These are phyloP conservation scores for Nanorana parkeri DNA, from an alignment of 2,113 vertebrate species.

Conservation along the genomic window DNA sequence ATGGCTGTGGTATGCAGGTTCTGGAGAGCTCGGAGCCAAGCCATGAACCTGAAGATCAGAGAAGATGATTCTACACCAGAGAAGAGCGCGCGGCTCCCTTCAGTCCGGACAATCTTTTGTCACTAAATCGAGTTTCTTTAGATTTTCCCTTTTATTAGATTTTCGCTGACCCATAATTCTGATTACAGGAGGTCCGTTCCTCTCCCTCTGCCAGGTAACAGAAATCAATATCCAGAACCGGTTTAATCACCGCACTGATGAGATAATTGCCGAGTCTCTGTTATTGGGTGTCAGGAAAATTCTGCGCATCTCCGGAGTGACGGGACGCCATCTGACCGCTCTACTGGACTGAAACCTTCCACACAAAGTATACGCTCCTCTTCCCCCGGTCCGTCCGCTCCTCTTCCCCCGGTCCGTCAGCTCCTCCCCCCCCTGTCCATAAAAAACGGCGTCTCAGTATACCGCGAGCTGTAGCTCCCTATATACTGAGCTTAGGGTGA, in stretches of 20 bases:
- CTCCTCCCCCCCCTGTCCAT: no score
- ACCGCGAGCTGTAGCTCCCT: no score
- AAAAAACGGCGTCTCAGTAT: no score
- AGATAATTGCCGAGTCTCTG: background rate
- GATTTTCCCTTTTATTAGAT: background rate
- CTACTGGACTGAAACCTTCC: no score
- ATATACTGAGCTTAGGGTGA: no score
- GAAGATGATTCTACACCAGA: background rate
- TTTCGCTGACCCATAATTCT: constrained; percentile 6
- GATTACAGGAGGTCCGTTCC: background rate
- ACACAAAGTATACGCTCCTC: no score
- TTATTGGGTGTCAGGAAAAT: background rate
- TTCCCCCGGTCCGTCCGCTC: no score
- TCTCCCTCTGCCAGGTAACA: background rate
- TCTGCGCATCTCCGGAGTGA: background rate
- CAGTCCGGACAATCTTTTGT: background rate
- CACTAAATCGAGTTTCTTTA: background rate
- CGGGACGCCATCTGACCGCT: background rate
- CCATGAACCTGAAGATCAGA: background rate
- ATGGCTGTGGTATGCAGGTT: no score
- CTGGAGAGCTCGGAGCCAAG: no score
- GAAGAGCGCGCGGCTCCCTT: background rate
- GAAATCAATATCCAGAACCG: background rate
- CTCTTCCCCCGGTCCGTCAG: no score
- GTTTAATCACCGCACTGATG: background rate